Evolutionary conservation across 2,888 invertebrate species (phyloP).

Genomic region (Drosophila pullipes): DNA sequence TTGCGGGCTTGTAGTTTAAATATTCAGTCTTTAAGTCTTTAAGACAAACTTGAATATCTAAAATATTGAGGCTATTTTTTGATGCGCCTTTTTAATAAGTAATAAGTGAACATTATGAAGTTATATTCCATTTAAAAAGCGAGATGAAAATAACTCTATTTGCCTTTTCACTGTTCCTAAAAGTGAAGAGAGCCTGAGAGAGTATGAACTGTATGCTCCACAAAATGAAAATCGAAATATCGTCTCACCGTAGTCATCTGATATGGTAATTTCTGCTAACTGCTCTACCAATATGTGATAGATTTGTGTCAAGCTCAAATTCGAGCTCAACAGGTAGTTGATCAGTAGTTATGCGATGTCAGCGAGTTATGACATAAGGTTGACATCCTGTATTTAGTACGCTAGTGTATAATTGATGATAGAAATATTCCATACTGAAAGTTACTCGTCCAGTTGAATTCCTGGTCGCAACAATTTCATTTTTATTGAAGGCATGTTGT

Average conservation of each 20-base stretch:
- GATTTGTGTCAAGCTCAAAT: neutral
- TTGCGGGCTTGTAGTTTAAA: conserved; percentile 8
- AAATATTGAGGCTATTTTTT: neutral
- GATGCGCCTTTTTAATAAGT: neutral
- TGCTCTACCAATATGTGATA: neutral
- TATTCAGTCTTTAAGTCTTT: neutral
- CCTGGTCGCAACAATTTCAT: conserved; percentile 16
- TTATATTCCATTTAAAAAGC: neutral
- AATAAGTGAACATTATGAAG: no score
- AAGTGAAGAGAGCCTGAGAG: no score
- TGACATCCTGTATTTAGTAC: neutral
- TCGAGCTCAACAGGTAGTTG: neutral
- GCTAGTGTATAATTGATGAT: neutral
- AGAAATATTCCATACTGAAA: neutral
- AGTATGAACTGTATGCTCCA: neutral
- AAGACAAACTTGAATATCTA: neutral
- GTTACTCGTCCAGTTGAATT: neutral
- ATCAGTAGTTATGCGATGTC: neutral
- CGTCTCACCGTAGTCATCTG: neutral
- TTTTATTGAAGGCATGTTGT: conserved; percentile 11
- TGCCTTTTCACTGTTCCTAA: neutral
- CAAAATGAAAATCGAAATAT: neutral
- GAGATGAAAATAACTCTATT: neutral
- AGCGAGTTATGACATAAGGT: neutral
- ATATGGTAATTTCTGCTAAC: neutral